phyloP scores from a whole-genome alignment of 2,888 invertebrate species.

The Caradrina kadenii region DNA sequence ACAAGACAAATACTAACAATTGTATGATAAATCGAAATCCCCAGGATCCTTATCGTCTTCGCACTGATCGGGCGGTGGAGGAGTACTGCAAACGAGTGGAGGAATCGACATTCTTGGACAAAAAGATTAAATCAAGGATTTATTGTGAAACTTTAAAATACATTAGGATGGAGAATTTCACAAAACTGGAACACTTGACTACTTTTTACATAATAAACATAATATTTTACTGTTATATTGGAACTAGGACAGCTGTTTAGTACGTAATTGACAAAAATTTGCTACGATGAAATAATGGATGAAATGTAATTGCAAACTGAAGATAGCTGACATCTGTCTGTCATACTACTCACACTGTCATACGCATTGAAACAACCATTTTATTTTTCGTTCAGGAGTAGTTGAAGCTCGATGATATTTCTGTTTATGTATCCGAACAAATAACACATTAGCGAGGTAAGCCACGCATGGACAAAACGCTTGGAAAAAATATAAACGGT shows the following conservation, averaged over 20 bases:
- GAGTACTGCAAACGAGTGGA: constrained; percentile 92
- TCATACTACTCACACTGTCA: constrained; percentile 1
- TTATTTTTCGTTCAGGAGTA: constrained; percentile 42
- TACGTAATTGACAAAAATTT: constrained; percentile 81
- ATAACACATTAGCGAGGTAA: too few relatives aligned
- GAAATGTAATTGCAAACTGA: constrained; percentile 50
- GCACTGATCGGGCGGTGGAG: constrained; percentile 92
- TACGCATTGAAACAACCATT: constrained; percentile 55
- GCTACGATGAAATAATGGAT: constrained; percentile 67
- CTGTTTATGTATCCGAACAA: not conserved
- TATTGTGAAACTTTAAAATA: constrained; percentile 60
- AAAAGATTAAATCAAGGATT: constrained; percentile 64
- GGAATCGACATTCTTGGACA: constrained; percentile 91
- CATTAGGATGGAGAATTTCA: constrained; percentile 50
- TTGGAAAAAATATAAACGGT: too few relatives aligned
- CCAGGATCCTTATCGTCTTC: constrained; percentile 91
- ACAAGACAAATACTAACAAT: constrained; percentile 76
- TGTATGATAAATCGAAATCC: constrained; percentile 86
- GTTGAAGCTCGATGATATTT: constrained; percentile 5
- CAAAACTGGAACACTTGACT: constrained; percentile 39
- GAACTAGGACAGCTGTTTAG: constrained; percentile 84
- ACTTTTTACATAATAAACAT: constrained; percentile 52
- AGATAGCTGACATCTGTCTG: constrained; percentile 62
- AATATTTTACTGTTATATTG: constrained; percentile 29
- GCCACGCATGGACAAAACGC: too few relatives aligned